phyloP scores from a whole-genome alignment of 2,113 vertebrate species.

The Malurus elegans region DNA sequence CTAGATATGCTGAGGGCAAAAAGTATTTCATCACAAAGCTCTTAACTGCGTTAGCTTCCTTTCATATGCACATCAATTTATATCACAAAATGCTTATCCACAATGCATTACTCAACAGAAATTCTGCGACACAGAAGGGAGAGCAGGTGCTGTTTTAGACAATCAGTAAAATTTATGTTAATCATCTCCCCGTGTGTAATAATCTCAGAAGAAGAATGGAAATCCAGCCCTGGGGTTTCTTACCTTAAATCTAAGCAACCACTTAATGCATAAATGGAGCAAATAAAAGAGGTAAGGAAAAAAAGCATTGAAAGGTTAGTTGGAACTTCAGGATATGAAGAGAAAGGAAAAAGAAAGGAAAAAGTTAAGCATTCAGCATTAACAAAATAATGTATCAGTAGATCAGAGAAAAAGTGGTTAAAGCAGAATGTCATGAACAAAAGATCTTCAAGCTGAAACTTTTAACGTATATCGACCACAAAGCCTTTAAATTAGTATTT shows the following conservation, averaged over 20 bases:
- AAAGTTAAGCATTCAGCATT: slow-evolving; percentile 83
- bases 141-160: slow-evolving; percentile 1
- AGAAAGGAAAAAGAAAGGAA: slow-evolving; percentile 79
- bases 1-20: not conserved
- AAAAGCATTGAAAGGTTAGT: slow-evolving; percentile 90
- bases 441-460: slow-evolving; percentile 69
- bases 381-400: slow-evolving; percentile 81
- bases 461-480: slow-evolving; percentile 37
- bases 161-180: slow-evolving; percentile 12
- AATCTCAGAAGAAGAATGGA: slow-evolving; percentile 76
- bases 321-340: slow-evolving; percentile 82
- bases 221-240: slow-evolving; percentile 84
- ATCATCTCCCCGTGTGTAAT: slow-evolving; percentile 79
- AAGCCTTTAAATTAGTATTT: not conserved
- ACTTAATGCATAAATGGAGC: slow-evolving; percentile 92
- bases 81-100: slow-evolving; percentile 14
- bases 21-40: slow-evolving; percentile 1
- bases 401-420: slow-evolving; percentile 79
- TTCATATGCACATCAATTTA: not conserved
- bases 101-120: not conserved
- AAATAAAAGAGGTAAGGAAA: slow-evolving; percentile 88
- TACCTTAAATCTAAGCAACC: slow-evolving; percentile 99
- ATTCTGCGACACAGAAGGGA: not conserved
- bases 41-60: not conserved
- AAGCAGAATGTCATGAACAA: slow-evolving; percentile 79